Percentiles rank a stretch among this genome's conserved stretches.
phyloP scores from a whole-genome alignment of 1,140 invertebrate genomes.

The Psix sp. region DNA sequence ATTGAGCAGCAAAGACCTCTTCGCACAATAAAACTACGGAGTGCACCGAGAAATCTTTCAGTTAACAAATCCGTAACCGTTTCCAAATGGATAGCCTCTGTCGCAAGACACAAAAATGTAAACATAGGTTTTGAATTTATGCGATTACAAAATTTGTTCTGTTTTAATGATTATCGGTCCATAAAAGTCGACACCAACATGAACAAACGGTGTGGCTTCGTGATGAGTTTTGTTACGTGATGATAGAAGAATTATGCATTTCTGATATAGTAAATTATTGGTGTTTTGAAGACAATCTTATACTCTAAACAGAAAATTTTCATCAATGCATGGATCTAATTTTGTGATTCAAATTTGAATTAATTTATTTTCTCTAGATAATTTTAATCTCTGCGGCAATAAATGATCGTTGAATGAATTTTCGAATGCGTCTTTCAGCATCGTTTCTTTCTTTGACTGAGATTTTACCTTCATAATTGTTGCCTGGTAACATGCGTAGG shows the following conservation, averaged over 20 bases:
- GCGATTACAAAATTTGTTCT: constrained; percentile 32
- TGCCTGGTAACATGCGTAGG: neutral
- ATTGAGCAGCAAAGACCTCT: constrained; percentile 48
- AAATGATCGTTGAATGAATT: neutral
- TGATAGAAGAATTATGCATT: constrained; percentile 6
- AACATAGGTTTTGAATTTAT: constrained; percentile 29
- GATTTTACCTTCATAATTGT: neutral
- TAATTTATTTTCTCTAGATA: neutral
- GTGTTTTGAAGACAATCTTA: neutral
- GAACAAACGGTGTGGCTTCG: constrained; percentile 45
- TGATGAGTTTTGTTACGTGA: neutral
- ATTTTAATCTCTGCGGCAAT: neutral
- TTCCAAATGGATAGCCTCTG: constrained; percentile 64
- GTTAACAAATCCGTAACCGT: constrained; percentile 59
- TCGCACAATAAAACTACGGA: constrained; percentile 56
- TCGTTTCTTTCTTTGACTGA: neutral
- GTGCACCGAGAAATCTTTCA: constrained; percentile 55
- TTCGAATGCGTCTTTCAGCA: constrained; percentile 1
- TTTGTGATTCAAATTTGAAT: neutral
- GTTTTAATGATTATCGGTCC: constrained; percentile 66
- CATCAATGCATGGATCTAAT: neutral
- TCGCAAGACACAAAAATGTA: constrained; percentile 29
- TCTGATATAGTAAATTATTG: neutral
- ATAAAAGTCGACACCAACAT: constrained; percentile 64
- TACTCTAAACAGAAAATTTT: neutral